These are phyloP conservation scores for Bombycilla garrulus DNA, from an alignment of 2,113 vertebrate genomes.

Conservation along the genomic window DNA sequence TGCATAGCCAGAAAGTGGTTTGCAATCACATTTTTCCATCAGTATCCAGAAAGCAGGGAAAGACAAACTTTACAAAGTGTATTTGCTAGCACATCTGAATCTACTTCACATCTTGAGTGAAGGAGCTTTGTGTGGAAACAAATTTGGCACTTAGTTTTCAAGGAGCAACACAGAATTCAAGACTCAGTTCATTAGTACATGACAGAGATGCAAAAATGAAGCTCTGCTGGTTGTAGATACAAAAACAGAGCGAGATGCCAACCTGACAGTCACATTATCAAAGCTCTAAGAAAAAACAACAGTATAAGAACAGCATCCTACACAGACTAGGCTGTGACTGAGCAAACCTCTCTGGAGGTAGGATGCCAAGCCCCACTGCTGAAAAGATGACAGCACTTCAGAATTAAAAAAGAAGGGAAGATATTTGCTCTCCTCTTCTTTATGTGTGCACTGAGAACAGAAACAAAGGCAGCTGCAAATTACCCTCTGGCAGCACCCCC, in stretches of 20 bases:
- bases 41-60: not conserved
- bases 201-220: constrained; percentile 54
- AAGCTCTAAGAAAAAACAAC: constrained; percentile 52
- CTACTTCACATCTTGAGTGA: constrained; percentile 56
- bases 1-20: not conserved
- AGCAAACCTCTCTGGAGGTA: constrained; percentile 46
- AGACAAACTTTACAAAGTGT: not conserved
- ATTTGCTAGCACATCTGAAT: constrained; percentile 51
- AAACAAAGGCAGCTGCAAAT: constrained; percentile 11
- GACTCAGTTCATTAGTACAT: constrained; percentile 57
- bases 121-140: constrained; percentile 60
- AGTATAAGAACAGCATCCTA: constrained; percentile 52
- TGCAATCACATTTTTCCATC: not conserved
- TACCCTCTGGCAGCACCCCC: not conserved
- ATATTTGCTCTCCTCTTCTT: not conserved
- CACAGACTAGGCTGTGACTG: constrained; percentile 54
- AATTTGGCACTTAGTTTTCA: constrained; percentile 53
- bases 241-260: constrained; percentile 49
- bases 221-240: constrained; percentile 46
- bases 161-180: constrained; percentile 53
- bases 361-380: constrained; percentile 26
- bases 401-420: not conserved
- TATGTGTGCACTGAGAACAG: not conserved
- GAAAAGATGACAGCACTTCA: constrained; percentile 26
- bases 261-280: constrained; percentile 40